phyloP scores from a whole-genome alignment of 23 tunicate genomes.

The Aplidium turbinatum region DNA sequence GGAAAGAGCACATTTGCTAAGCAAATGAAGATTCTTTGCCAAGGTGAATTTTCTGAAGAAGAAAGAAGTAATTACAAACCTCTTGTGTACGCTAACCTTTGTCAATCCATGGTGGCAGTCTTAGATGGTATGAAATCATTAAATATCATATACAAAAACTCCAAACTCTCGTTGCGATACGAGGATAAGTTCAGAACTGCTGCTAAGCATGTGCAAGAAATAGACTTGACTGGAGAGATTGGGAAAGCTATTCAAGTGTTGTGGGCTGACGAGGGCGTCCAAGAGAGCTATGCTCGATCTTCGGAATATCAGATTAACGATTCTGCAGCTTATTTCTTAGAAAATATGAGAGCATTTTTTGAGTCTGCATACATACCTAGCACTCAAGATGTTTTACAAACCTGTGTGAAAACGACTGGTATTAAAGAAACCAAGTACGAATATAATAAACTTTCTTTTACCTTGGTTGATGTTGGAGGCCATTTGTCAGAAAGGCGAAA shows the following conservation, averaged over 20 bases:
- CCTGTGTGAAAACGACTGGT: slow-evolving; percentile 78
- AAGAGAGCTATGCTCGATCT: slow-evolving; percentile 40
- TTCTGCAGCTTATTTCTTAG: too few relatives aligned
- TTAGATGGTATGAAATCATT: slow-evolving; percentile 60
- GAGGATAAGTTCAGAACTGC: slow-evolving; percentile 48
- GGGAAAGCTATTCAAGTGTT: slow-evolving; percentile 45
- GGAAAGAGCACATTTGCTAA: slow-evolving; percentile 69
- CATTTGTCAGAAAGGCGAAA: slow-evolving; percentile 73
- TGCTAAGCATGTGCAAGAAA: slow-evolving; percentile 46
- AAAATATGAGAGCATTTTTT: slow-evolving; percentile 62
- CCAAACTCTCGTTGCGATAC: slow-evolving; percentile 5
- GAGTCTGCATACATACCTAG: slow-evolving; percentile 58
- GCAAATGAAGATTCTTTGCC: slow-evolving; percentile 76
- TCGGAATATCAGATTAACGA: slow-evolving; percentile 74
- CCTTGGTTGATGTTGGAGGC: slow-evolving; percentile 72
- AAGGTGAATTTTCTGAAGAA: slow-evolving; percentile 58
- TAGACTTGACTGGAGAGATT: slow-evolving; percentile 53
- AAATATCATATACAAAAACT: slow-evolving; percentile 30
- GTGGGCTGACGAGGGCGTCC: slow-evolving; percentile 59
- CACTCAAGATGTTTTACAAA: slow-evolving; percentile 72
- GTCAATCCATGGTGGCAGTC: slow-evolving; percentile 72
- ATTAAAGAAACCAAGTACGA: slow-evolving; percentile 81
- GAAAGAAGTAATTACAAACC: slow-evolving; percentile 53
- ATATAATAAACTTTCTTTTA: slow-evolving; percentile 66
- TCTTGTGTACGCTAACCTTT: slow-evolving; percentile 56